Evolutionary conservation across 2,888 invertebrate species (phyloP).

Genomic region (Chorisops tibialis): DNA sequence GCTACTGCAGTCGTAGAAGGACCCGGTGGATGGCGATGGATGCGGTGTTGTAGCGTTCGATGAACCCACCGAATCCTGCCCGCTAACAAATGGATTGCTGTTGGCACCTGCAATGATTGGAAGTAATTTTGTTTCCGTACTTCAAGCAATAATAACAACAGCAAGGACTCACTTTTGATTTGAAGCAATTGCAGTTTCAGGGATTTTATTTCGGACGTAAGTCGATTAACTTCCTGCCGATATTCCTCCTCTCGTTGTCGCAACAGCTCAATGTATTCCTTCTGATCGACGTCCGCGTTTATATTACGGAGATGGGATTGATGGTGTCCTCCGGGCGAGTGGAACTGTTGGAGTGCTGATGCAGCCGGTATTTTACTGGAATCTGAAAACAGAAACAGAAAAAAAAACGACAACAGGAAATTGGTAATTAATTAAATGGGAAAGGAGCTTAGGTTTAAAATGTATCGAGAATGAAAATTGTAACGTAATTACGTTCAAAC

Average conservation of each 20-base stretch:
- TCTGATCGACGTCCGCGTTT: slow-evolving; percentile 38
- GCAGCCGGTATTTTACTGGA: slow-evolving; percentile 27
- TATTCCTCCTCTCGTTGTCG: slow-evolving; percentile 62
- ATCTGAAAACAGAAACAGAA: slow-evolving; percentile 11
- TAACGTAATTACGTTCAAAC: no score
- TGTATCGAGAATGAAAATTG: background rate
- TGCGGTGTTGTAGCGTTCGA: slow-evolving; percentile 32
- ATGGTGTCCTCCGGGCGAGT: slow-evolving; percentile 29
- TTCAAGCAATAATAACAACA: background rate
- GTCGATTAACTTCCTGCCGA: slow-evolving; percentile 58
- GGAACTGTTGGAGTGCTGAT: slow-evolving; percentile 28
- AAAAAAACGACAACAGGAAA: no score
- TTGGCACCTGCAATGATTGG: slow-evolving; percentile 30
- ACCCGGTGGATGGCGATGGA: slow-evolving; percentile 33
- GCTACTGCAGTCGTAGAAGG: slow-evolving; percentile 55
- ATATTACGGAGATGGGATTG: slow-evolving; percentile 36
- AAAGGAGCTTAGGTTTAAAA: no score
- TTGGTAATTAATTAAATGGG: no score
- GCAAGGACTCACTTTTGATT: slow-evolving; percentile 53
- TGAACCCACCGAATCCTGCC: slow-evolving; percentile 5
- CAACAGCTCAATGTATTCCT: slow-evolving; percentile 55
- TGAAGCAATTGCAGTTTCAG: slow-evolving; percentile 60
- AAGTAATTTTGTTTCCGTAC: background rate
- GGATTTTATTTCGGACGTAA: slow-evolving; percentile 61
- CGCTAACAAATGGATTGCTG: slow-evolving; percentile 13